Percentiles rank a stretch among this genome's conserved stretches.
phyloP scores from a whole-genome alignment of 1,140 invertebrate species.

The Ruditapes philippinarum region DNA sequence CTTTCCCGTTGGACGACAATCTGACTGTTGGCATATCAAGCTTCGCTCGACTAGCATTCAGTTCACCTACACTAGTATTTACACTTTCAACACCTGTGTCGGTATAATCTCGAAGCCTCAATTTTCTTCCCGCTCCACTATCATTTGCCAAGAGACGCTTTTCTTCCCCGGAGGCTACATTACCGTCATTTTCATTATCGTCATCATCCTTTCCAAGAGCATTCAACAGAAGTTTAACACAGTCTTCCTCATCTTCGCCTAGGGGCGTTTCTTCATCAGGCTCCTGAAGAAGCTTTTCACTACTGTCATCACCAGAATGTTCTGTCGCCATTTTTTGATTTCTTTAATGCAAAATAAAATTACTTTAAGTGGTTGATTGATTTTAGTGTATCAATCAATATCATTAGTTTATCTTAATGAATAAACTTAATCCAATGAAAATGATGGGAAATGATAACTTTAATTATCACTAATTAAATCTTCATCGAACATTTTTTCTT shows the following conservation, averaged over 20 bases:
- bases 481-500: too few relatives aligned
- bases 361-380: too few relatives aligned
- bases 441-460: too few relatives aligned
- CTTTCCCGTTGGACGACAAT: not conserved
- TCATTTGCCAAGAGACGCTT: not conserved
- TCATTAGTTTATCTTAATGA: too few relatives aligned
- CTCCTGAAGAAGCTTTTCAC: not conserved
- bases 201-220: not conserved
- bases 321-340: not conserved
- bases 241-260: not conserved
- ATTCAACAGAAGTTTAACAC: not conserved
- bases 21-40: not conserved
- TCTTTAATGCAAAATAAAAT: too few relatives aligned
- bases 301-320: not conserved
- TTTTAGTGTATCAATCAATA: too few relatives aligned
- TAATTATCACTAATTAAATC: too few relatives aligned
- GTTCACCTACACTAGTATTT: not conserved
- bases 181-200: not conserved
- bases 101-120: not conserved
- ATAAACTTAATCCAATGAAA: too few relatives aligned
- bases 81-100: constrained; percentile 1
- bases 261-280: not conserved
- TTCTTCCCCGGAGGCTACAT: not conserved
- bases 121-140: not conserved
- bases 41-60: not conserved